Conservation (phyloP, 2,797 vertebrate genomes). For the Arctocebus calabarensis region DNA sequence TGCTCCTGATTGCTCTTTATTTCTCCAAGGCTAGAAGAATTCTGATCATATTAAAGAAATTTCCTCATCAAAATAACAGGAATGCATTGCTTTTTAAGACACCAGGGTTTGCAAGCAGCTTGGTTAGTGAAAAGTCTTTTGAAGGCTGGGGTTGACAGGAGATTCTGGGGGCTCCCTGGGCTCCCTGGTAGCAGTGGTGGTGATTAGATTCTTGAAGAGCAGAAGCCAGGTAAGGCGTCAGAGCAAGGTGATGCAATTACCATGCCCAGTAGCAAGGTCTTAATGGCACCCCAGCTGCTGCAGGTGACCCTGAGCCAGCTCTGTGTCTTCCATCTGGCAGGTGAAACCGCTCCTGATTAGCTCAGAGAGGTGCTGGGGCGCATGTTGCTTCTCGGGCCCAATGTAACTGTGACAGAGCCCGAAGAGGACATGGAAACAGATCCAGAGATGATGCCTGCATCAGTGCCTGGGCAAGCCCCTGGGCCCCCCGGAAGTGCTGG, state of each 20-base stretch:
- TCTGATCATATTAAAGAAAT: constrained; percentile 74
- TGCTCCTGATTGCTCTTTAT: constrained; percentile 46
- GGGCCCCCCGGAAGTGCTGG: neutral
- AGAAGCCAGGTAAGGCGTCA: neutral
- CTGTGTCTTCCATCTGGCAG: neutral
- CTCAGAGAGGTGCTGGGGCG: neutral
- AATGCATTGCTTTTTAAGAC: neutral
- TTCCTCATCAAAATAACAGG: constrained; percentile 74
- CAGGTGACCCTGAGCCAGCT: neutral
- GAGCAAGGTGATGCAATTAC: neutral
- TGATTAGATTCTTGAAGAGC: neutral
- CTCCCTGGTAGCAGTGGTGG: neutral
- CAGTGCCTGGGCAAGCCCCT: neutral
- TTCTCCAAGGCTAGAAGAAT: constrained; percentile 79
- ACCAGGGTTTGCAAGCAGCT: neutral
- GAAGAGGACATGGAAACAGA: neutral
- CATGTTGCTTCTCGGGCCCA: neutral
- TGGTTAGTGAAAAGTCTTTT: neutral
- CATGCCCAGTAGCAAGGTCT: neutral
- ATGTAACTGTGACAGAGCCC: neutral
- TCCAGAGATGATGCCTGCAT: neutral
- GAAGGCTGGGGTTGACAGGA: neutral
- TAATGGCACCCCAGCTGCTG: neutral
- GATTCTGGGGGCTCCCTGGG: neutral
- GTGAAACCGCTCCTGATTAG: too few species aligned